Evolutionary conservation across 2,888 invertebrate genomes (phyloP).

Genomic region (Torymus texanus): DNA sequence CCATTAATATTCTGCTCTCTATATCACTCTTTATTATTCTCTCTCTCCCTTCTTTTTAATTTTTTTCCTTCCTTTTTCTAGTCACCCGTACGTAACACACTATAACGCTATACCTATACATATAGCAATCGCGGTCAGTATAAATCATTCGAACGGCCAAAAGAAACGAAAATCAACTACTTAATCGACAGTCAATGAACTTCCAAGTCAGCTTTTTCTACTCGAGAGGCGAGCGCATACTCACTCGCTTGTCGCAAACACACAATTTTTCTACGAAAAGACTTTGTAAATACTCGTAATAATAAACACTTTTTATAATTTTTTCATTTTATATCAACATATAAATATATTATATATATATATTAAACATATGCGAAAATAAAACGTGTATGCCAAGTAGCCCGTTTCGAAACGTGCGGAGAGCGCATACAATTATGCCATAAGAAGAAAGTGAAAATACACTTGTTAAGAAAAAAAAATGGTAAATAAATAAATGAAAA

Average conservation of each 20-base stretch:
- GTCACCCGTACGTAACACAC: conserved; percentile 15
- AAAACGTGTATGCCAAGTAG: conserved; percentile 13
- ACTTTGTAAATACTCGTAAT: conserved; percentile 46
- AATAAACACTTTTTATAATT: conserved; percentile 13
- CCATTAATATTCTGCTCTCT: conserved; percentile 10
- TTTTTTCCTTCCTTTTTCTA: conserved; percentile 31
- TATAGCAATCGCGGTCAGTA: conserved; percentile 17
- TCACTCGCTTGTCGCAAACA: neutral
- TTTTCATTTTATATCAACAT: conserved; percentile 1
- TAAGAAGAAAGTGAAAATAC: conserved; percentile 49
- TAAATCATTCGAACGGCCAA: conserved; percentile 32
- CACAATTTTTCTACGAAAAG: conserved; percentile 16
- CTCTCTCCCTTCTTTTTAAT: neutral
- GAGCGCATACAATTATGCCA: conserved; percentile 41
- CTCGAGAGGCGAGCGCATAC: neutral
- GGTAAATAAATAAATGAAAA: conserved; percentile 37
- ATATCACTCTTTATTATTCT: neutral
- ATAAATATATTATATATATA: neutral
- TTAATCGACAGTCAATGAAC: conserved; percentile 18
- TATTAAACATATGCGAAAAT: neutral
- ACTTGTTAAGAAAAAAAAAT: conserved; percentile 39
- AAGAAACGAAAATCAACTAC: neutral
- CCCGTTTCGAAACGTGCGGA: conserved; percentile 21
- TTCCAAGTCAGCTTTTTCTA: conserved; percentile 5
- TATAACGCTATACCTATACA: conserved; percentile 3